These are phyloP conservation scores for Hafferia zeledoni DNA, from an alignment of 2,797 vertebrate species.

Conservation along the genomic window DNA sequence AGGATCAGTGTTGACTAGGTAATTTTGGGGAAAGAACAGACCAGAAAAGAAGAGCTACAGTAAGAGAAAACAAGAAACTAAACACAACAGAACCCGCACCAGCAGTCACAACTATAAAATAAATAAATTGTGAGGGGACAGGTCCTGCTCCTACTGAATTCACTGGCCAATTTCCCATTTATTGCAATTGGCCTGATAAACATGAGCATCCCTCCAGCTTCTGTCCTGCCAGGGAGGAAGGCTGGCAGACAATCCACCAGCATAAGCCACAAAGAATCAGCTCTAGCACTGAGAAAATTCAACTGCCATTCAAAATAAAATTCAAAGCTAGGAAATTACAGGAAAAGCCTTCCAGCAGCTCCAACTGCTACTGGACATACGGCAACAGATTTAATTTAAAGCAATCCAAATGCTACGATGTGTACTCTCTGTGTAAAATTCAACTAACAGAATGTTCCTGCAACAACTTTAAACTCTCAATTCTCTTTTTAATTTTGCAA, in stretches of 20 bases:
- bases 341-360: conserved; percentile 25
- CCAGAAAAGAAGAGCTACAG: neutral
- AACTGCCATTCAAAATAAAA: conserved; percentile 29
- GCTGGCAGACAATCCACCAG: conserved; percentile 47
- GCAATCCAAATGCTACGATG: neutral
- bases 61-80: neutral
- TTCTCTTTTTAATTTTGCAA: conserved; percentile 32
- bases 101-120: neutral
- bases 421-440: neutral
- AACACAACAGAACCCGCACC: neutral
- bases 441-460: neutral
- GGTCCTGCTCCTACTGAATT: neutral
- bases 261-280: neutral
- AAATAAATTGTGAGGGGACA: neutral
- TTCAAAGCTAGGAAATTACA: conserved; percentile 29
- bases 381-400: conserved; percentile 9
- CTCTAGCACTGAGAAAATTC: neutral
- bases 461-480: conserved; percentile 26
- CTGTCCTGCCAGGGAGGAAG: neutral
- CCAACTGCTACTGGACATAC: neutral
- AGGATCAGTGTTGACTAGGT: neutral
- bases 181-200: conserved; percentile 8
- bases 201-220: neutral
- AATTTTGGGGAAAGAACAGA: neutral
- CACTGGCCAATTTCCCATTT: neutral